phyloP scores from a whole-genome alignment of 2,797 vertebrate species.

The Dryobates pubescens region DNA sequence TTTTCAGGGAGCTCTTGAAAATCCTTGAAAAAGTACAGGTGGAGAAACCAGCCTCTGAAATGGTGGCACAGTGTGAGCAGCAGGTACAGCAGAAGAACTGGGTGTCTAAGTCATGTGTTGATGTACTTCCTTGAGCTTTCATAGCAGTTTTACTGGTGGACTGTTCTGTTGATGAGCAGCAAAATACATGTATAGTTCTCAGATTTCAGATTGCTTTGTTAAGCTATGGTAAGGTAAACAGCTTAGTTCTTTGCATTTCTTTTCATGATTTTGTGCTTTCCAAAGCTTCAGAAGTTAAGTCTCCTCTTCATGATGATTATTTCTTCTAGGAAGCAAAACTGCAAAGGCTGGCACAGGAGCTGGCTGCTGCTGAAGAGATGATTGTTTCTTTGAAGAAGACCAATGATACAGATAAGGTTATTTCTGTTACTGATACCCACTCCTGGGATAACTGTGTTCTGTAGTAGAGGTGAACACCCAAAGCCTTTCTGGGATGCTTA shows the following conservation, averaged over 20 bases:
- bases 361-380: conserved; percentile 75
- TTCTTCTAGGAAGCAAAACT: conserved; percentile 73
- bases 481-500: not conserved
- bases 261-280: not conserved
- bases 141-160: not conserved
- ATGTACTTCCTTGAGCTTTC: not conserved
- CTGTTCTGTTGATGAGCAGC: not conserved
- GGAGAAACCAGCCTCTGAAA: conserved; percentile 84
- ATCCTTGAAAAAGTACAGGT: conserved; percentile 82
- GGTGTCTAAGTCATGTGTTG: not conserved
- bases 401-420: conserved; percentile 88
- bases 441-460: not conserved
- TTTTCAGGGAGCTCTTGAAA: conserved; percentile 86
- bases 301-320: not conserved
- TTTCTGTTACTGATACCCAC: not conserved
- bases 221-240: not conserved
- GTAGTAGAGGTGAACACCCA: not conserved
- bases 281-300: not conserved
- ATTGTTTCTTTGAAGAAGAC: conserved; percentile 85
- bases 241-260: not conserved
- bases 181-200: not conserved
- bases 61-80: conserved; percentile 78
- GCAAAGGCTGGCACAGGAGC: conserved; percentile 79
- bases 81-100: conserved; percentile 78
- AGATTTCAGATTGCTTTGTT: not conserved